These are phyloP conservation scores for Poecilia latipinna DNA, from an alignment of 2,113 vertebrate species.

Conservation along the genomic window DNA sequence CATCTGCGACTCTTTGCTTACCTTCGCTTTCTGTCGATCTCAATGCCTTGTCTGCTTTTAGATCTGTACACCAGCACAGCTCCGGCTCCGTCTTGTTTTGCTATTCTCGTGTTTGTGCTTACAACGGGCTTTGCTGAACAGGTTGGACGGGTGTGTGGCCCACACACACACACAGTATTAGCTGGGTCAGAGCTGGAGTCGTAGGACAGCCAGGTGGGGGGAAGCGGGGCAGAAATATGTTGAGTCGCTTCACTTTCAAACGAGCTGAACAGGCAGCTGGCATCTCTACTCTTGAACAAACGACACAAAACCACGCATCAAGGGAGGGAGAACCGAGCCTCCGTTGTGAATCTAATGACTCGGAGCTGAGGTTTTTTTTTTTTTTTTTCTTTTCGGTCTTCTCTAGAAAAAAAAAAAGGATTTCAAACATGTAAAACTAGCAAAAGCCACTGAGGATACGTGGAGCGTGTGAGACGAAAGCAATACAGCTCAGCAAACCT, in stretches of 20 bases:
- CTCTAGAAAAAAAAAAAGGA: background rate
- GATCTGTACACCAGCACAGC: background rate
- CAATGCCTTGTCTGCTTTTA: slow-evolving; percentile 2
- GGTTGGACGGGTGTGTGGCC: slow-evolving; percentile 4
- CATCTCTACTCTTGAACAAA: slow-evolving; percentile 11
- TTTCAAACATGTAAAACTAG: background rate
- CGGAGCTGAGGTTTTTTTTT: slow-evolving; percentile 3
- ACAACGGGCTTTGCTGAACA: slow-evolving; percentile 11
- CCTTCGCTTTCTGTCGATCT: slow-evolving; percentile 18
- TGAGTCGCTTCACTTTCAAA: slow-evolving; percentile 33
- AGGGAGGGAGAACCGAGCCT: slow-evolving; percentile 37
- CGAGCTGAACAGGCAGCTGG: slow-evolving; percentile 58
- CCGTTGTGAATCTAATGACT: slow-evolving; percentile 27
- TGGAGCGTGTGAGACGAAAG: background rate
- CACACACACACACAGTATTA: background rate
- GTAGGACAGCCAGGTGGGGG: background rate
- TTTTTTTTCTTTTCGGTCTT: slow-evolving; percentile 28
- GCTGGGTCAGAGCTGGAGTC: slow-evolving; percentile 5
- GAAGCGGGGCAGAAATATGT: background rate
- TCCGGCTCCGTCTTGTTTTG: slow-evolving; percentile 1
- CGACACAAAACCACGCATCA: slow-evolving; percentile 8
- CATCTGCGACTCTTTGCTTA: slow-evolving; percentile 36
- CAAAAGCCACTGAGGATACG: background rate
- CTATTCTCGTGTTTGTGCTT: slow-evolving; percentile 2
- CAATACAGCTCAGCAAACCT: background rate